Base-by-base conservation (phyloP, 2,113 vertebrate species). In the Chelonoidis abingdonii region DNA sequence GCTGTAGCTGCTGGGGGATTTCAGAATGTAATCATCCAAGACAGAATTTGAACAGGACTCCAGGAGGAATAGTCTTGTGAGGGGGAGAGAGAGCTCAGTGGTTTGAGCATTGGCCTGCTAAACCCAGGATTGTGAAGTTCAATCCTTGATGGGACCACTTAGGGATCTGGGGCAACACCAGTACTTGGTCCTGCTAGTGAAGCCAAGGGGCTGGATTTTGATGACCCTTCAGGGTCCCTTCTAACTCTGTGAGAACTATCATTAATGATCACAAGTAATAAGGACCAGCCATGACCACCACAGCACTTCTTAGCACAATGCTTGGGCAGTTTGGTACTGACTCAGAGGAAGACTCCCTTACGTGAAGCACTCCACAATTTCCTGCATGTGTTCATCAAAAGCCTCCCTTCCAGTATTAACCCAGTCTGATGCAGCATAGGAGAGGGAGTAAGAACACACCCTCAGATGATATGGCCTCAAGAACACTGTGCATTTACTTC, bases 51-150 rank as follows among this genome's bases (percentile, higher is more conserved):
- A 72, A 4, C 65, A 38, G 65, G 31, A 38, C 17, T 75, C 6
- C 69, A n/a, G 38, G 9, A 38, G n/a, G 90, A 94, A 89, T 92
- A 87, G 85, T 96, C 83, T 27, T 87, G 79, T 35, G 69, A 47
- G 13, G 13, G 13, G 13, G 50, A 16, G 13, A 14, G 50, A 14
- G 14, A 50, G 49, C 49, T 50, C 49, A 50, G 49, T 50, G 50
- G 50, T 50, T 50, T 14, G 50, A 14, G 50, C 50, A 50, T 50
- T 50, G 11, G 4, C 50, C 50, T 50, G 13, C 50, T 5, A 50
- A 50, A 13, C 50, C 50, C 50, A 50, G 50, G 13, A 14, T 50
- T 50, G 50, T 50, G 4, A 50, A 14, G 50, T 50, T 50, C 50
- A 50, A 1, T 14, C 50, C 50, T 50, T 50, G 13, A 50, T 49